Evolutionary conservation across 2,797 vertebrate genomes (phyloP), one percentile per base, ranked within the genome.

Genomic region (Pseudomugil tenellus): DNA sequence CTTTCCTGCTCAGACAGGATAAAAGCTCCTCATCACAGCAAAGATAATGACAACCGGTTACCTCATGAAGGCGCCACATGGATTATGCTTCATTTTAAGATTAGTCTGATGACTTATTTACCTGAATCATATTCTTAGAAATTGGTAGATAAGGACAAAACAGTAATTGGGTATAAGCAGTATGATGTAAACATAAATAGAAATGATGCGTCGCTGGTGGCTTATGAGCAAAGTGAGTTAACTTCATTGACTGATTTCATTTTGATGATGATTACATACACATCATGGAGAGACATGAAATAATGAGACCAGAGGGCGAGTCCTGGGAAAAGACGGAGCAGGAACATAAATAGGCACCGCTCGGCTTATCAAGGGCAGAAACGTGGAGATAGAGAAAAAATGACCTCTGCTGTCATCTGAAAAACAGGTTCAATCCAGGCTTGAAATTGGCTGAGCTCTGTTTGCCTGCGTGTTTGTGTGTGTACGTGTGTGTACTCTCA

Each of bases 41-140:
- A 67, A 72, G 74, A 86, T 81, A 84, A 86, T 84, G 77, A 87
- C 81, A 72, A 82, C 23, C 68, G 41, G 73, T 80, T 72, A 55
- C 70, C 77, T 74, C 59, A 84, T 34, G 11, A n/a, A 63, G 89
- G 89, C 89, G 90, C 90, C 89, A 70, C 67, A 1, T 60, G 90
- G 90, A 92, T 91, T 90, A 88, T 76, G 65, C 49, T 56, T 64
- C 0, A 89, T 89, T 87, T 90, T 67, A n/a, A 84, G 87, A 87
- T 91, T 86, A 90, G 64, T 73, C 80, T 69, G 59, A 77, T 79
- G 77, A 75, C 77, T 60, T 79, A 72, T 84, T 88, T 70, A 72
- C 70, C 62, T 51, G 76, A 84, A 85, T 87, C 70, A 77, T 58
- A 41, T 80, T 64, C 66, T 41, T 76, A 77, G 61, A 79, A 62